Base-by-base conservation (phyloP, 2,888 invertebrate genomes). In the Amblyteles armatorius region DNA sequence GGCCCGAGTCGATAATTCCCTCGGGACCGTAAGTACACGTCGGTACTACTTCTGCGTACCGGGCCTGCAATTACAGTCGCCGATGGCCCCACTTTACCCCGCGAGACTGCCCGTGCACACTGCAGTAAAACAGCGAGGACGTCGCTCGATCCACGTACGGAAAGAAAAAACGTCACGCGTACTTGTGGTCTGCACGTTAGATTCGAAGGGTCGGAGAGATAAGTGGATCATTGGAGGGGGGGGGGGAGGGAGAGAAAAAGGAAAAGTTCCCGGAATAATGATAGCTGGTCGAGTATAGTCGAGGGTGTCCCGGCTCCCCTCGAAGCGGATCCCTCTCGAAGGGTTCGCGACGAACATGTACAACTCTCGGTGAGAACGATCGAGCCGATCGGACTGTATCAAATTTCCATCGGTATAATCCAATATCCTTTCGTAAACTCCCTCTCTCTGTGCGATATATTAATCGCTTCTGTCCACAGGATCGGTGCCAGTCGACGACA, bases 371-470 rank as follows among this genome's bases (percentile, higher is more conserved):
- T 78, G 78, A 82, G 16, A 48, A 82, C 82, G 78, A 72, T 78
- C 60, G 40, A 36, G 48, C 7, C 60, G 40, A 36, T 29, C 16
- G 26, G n/a, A 57, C 72, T 69, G 50, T 69, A 79, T 85, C 76
- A 50, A 76, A 82, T 76, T 50, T 79, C 65, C 76, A 76, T 85
- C 67, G 50, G 55, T 71, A 79, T 79, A 82, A 82, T 79, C 50
- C 74, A 85, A 82, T 82, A 82, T 74, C 71, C 63, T 63, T 82
- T 63, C 69, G 69, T 63, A 73, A 52, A 78, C 44, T 68, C 55
- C n/a, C n/a, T 52, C 36, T 40, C 40, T n/a, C 63, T 0, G 73
- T 29, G 36, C 33, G 19, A 69, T 78, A 60, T 73, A 48, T 78
- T 55, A 26, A 48, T 50, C 63, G 55, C 71, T 80, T 80, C 76